Evolutionary conservation across 2,888 invertebrate species (phyloP).

Genomic region (Monoplex corrugatus): DNA sequence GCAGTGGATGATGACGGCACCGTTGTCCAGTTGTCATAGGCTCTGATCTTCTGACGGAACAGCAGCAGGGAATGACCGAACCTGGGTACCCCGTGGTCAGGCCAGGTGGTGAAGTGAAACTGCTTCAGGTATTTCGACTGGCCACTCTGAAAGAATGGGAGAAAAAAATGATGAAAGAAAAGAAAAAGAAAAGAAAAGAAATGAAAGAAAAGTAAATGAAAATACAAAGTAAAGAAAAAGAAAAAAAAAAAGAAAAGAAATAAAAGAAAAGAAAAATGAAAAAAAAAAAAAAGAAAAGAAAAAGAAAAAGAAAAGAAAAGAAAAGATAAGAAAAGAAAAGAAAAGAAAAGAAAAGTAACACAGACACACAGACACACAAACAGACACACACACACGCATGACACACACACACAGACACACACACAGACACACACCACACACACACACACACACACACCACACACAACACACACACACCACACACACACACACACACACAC

Average conservation of each 20-base stretch:
- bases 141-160: slow-evolving; percentile 63
- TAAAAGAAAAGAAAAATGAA: background rate
- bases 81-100: slow-evolving; percentile 79
- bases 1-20: slow-evolving; percentile 76
- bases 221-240: background rate
- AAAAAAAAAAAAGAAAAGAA: background rate
- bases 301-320: background rate
- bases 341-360: no score
- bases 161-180: background rate
- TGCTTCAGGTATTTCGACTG: slow-evolving; percentile 76
- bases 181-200: background rate
- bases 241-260: background rate
- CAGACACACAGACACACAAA: background rate
- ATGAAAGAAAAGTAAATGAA: background rate
- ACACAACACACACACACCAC: background rate
- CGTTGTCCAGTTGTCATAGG: slow-evolving; percentile 75
- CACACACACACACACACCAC: background rate
- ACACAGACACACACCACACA: background rate
- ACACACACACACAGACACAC: slow-evolving; percentile 16
- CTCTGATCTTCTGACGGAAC: slow-evolving; percentile 78
- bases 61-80: slow-evolving; percentile 78
- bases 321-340: background rate
- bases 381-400: background rate
- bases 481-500: background rate
- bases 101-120: slow-evolving; percentile 81